These are phyloP conservation scores for Strigamia transsilvanica DNA, from an alignment of 2,888 invertebrate genomes.

Conservation along the genomic window DNA sequence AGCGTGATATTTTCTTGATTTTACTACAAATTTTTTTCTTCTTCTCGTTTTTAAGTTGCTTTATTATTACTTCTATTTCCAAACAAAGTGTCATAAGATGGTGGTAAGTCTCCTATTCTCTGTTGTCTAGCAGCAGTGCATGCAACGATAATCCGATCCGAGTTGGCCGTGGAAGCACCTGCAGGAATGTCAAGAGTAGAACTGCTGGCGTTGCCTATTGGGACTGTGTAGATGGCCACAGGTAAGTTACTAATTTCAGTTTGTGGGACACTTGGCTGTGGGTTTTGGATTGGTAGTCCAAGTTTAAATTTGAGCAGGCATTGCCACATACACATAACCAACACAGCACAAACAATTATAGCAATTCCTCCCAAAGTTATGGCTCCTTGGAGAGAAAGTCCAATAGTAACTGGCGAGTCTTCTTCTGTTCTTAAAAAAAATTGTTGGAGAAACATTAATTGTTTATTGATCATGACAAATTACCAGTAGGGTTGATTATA, in stretches of 20 bases:
- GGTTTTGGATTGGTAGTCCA: neutral
- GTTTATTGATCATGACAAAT: neutral
- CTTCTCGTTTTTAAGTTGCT: neutral
- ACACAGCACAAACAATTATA: conserved; percentile 34
- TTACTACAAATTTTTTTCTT: neutral
- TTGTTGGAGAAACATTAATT: neutral
- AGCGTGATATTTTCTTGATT: neutral
- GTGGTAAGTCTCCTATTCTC: neutral
- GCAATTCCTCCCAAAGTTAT: conserved; percentile 18
- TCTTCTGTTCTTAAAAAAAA: neutral
- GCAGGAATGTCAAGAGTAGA: neutral
- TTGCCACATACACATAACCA: conserved; percentile 24
- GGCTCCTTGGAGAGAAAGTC: conserved; percentile 2
- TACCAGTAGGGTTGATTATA: neutral
- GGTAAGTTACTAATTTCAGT: neutral
- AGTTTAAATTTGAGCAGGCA: neutral
- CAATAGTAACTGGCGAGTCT: neutral
- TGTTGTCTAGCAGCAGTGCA: neutral
- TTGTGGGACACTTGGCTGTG: neutral
- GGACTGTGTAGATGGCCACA: neutral
- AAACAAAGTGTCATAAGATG: conserved; percentile 16
- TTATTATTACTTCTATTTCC: neutral
- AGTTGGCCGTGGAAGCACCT: neutral
- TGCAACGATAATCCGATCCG: neutral
- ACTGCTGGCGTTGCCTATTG: neutral